These are phyloP conservation scores for Cyprinodon variegatus DNA, from an alignment of 2,113 vertebrate genomes.

Conservation along the genomic window DNA sequence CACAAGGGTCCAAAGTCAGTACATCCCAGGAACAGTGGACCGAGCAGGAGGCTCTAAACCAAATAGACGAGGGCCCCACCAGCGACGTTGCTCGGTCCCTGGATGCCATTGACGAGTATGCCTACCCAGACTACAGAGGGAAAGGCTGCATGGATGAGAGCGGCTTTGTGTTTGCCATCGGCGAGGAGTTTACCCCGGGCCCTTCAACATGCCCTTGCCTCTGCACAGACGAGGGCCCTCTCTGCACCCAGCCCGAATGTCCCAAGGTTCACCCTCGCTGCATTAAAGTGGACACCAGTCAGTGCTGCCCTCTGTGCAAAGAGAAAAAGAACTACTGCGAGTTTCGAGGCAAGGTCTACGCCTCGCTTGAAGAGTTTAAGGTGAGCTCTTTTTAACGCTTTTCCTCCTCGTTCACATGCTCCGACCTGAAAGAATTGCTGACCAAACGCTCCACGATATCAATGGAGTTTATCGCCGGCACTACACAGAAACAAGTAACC, in stretches of 20 bases:
- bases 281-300: constrained; percentile 93
- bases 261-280: constrained; percentile 94
- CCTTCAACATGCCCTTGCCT: constrained; percentile 95
- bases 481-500: constrained; percentile 49
- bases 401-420: constrained; percentile 52
- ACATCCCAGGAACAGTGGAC: constrained; percentile 81
- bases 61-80: constrained; percentile 81
- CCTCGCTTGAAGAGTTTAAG: constrained; percentile 95
- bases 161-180: constrained; percentile 96
- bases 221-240: constrained; percentile 97
- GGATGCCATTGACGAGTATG: constrained; percentile 91
- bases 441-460: constrained; percentile 42
- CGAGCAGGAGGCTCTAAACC: constrained; percentile 74
- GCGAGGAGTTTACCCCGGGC: constrained; percentile 94
- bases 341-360: constrained; percentile 92
- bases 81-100: constrained; percentile 81
- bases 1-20: constrained; percentile 65
- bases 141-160: constrained; percentile 99
- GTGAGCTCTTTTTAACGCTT: constrained; percentile 80
- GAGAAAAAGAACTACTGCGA: constrained; percentile 97
- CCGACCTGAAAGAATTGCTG: constrained; percentile 59
- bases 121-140: constrained; percentile 95
- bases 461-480: constrained; percentile 48
- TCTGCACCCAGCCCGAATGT: constrained; percentile 94
- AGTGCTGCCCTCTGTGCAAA: constrained; percentile 96